Percentiles rank a stretch among this genome's conserved stretches.
These are phyloP conservation scores for Podilymbus podiceps DNA, from an alignment of 2,113 vertebrate genomes.

Conservation along the genomic window DNA sequence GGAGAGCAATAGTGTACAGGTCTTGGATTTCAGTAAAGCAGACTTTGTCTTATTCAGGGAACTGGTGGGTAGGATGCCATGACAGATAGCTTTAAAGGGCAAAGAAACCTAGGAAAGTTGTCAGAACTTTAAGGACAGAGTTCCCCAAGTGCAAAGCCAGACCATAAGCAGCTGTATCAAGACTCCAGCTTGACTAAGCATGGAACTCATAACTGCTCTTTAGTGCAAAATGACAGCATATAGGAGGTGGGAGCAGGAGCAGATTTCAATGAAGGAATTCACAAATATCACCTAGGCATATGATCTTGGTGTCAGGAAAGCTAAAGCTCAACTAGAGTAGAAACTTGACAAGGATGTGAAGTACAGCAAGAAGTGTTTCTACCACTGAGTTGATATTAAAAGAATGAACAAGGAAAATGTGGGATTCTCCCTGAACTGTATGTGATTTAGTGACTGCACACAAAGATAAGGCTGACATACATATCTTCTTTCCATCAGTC, in stretches of 20 bases:
- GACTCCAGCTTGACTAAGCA: background rate
- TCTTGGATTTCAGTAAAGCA: background rate
- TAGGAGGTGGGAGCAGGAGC: background rate
- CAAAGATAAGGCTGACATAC: background rate
- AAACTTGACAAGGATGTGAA: background rate
- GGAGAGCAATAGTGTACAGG: background rate
- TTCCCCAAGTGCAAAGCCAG: background rate
- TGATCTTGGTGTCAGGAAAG: background rate
- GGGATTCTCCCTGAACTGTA: background rate
- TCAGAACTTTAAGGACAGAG: background rate
- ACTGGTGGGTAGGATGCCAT: background rate
- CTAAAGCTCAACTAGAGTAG: background rate
- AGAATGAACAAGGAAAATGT: background rate
- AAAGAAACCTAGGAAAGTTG: background rate
- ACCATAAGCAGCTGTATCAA: background rate
- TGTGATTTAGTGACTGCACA: background rate
- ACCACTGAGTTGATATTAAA: background rate
- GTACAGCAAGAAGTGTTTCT: background rate
- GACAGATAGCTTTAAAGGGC: background rate
- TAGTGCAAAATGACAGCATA: background rate
- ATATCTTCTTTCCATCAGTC: background rate
- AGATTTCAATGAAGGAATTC: background rate
- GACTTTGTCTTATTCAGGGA: background rate
- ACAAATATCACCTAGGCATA: background rate
- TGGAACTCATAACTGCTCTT: background rate